phyloP scores from a whole-genome alignment of 1,140 invertebrate genomes.

The Palaemon carinicauda region DNA sequence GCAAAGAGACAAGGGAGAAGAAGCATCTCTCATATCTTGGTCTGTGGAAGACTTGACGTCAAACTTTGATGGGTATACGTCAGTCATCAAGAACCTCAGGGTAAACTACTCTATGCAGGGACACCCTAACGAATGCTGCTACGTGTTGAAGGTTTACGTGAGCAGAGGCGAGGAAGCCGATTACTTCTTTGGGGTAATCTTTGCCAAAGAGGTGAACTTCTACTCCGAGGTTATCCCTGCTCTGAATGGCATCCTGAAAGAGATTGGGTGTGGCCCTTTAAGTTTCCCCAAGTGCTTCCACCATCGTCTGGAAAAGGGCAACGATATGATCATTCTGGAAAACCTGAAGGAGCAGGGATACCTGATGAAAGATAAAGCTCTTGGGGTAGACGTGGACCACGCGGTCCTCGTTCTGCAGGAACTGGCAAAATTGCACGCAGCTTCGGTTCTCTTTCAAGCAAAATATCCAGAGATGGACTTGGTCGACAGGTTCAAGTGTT shows the following conservation, averaged over 20 bases:
- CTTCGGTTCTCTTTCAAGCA: background rate
- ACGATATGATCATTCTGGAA: constrained; percentile 7
- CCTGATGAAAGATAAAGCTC: background rate
- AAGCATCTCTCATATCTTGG: background rate
- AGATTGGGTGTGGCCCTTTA: background rate
- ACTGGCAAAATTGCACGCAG: constrained; percentile 26
- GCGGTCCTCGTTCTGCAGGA: background rate
- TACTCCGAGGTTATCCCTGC: constrained; percentile 23
- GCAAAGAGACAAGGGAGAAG: background rate
- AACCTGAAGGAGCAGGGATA: constrained; percentile 15
- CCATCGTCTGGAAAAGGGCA: background rate
- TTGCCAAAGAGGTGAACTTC: background rate
- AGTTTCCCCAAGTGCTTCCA: constrained; percentile 12
- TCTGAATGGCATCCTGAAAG: background rate
- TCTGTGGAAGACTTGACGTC: background rate
- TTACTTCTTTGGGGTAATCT: background rate
- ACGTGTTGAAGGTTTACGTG: background rate
- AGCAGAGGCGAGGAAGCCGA: background rate
- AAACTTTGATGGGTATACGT: constrained; percentile 2
- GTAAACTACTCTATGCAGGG: constrained; percentile 4
- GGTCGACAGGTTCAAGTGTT: background rate
- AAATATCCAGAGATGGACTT: background rate
- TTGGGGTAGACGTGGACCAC: constrained; percentile 14
- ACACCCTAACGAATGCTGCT: background rate
- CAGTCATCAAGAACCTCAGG: background rate